Conservation (phyloP, 2,888 invertebrate genomes). For the Sicus ferrugineus region DNA sequence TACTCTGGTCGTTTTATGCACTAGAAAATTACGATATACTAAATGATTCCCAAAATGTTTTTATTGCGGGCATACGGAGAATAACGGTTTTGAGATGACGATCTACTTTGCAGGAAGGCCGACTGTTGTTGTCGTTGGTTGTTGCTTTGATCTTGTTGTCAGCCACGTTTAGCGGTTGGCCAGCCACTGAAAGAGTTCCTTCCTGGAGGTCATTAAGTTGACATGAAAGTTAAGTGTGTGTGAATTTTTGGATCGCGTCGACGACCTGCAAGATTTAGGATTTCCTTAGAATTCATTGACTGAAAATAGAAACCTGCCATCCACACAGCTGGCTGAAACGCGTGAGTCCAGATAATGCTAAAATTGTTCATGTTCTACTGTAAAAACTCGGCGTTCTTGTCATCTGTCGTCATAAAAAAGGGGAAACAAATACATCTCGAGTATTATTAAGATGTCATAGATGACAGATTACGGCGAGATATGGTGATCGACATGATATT, state of each 20-base stretch:
- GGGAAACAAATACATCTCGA: too few relatives aligned
- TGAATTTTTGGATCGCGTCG: not conserved
- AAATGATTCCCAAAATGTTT: not conserved
- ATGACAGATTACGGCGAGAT: too few relatives aligned
- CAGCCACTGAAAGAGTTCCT: not conserved
- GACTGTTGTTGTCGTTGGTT: not conserved
- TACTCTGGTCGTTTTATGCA: too few relatives aligned
- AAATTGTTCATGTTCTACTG: too few relatives aligned
- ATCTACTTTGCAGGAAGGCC: too few relatives aligned
- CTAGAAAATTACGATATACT: not conserved
- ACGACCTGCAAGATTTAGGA: constrained; percentile 1
- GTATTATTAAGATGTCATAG: too few relatives aligned
- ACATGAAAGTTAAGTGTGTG: not conserved
- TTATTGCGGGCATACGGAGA: not conserved
- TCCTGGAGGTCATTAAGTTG: constrained; percentile 4
- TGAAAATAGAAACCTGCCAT: constrained; percentile 9
- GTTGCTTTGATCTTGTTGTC: not conserved
- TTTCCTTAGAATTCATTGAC: constrained; percentile 1
- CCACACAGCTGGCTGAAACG: not conserved
- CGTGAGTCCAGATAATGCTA: not conserved
- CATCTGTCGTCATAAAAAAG: too few relatives aligned
- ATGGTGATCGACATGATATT: too few relatives aligned
- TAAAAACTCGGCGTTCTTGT: too few relatives aligned
- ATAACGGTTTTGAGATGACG: constrained; percentile 9
- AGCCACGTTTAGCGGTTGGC: not conserved